Conservation (phyloP, 2,797 vertebrate species). For the Dicrostonyx torquatus region DNA sequence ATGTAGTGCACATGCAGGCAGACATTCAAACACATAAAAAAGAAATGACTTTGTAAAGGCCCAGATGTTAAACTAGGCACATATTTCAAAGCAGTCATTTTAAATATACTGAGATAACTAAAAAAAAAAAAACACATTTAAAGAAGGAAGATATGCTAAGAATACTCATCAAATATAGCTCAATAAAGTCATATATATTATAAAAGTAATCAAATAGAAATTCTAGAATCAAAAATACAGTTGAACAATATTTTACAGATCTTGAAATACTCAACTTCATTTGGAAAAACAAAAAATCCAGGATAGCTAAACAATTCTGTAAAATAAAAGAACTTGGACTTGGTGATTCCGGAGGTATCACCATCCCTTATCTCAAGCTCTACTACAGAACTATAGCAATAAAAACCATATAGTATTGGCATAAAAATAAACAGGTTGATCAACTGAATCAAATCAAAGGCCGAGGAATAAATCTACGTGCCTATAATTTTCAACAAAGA, state of each 20-base stretch:
- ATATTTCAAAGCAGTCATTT: neutral
- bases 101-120: neutral
- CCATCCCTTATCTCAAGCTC: neutral
- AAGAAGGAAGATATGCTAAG: neutral
- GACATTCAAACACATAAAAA: neutral
- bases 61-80: neutral
- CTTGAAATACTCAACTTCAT: neutral
- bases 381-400: no score
- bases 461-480: no score
- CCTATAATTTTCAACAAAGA: no score
- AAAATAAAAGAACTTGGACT: neutral
- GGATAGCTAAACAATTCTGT: neutral
- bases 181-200: neutral
- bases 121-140: neutral
- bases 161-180: neutral
- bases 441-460: neutral
- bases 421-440: neutral
- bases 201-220: neutral
- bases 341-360: neutral
- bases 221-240: neutral
- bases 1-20: neutral
- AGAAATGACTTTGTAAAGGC: neutral
- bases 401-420: neutral
- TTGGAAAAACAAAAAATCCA: neutral
- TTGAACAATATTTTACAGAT: neutral